These are phyloP conservation scores for Parnassius glacialis DNA, from an alignment of 2,888 invertebrate species.

Conservation along the genomic window DNA sequence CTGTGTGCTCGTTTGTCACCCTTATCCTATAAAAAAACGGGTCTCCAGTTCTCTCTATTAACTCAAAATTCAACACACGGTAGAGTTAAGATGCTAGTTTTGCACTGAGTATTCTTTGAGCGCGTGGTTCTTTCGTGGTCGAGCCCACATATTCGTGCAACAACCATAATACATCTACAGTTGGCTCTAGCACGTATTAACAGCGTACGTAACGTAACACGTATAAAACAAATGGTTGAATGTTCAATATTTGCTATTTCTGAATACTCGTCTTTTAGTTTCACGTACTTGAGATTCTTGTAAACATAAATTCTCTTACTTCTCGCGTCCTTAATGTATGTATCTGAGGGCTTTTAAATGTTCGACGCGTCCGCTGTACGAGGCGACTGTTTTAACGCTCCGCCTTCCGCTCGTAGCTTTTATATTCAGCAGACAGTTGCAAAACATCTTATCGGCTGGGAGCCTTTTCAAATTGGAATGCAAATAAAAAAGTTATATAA, in stretches of 20 bases:
- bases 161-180: too few species aligned
- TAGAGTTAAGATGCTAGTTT: too few species aligned
- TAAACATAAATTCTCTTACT: not conserved
- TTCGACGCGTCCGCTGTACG: constrained; percentile 20
- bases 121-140: too few species aligned
- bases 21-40: too few species aligned
- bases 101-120: too few species aligned
- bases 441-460: constrained; percentile 24
- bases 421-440: constrained; percentile 25
- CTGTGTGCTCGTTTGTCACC: too few species aligned
- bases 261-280: not conserved
- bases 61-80: too few species aligned
- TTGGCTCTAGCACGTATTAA: too few species aligned
- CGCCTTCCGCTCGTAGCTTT: constrained; percentile 25
- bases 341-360: constrained; percentile 18
- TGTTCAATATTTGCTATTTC: not conserved
- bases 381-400: constrained; percentile 3
- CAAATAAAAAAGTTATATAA: constrained; percentile 32
- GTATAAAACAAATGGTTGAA: too few species aligned
- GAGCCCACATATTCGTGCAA: too few species aligned
- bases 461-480: constrained; percentile 33
- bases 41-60: too few species aligned
- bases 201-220: too few species aligned
- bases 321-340: constrained; percentile 12
- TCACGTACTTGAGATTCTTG: not conserved